Evolutionary conservation across 1,140 invertebrate genomes (phyloP).

Genomic region (Lethrus apterus): DNA sequence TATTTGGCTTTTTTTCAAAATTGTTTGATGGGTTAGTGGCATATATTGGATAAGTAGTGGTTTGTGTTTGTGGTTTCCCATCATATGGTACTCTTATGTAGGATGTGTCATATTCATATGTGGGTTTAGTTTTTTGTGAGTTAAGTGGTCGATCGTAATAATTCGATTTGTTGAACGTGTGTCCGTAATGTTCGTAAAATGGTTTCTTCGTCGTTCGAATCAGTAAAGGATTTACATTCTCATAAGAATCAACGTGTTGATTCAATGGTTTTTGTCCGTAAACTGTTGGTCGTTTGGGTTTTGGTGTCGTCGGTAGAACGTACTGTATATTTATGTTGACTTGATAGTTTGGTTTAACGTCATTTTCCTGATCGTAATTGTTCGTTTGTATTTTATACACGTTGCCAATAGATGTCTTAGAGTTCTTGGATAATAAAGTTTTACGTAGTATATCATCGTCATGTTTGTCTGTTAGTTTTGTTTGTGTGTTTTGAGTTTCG

Average conservation of each 20-base stretch:
- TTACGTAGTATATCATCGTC: constrained; percentile 16
- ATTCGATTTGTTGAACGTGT: constrained; percentile 4
- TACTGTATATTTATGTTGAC: constrained; percentile 38
- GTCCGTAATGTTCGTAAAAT: constrained; percentile 7
- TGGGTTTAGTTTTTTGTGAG: no score
- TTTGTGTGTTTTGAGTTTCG: constrained; percentile 11
- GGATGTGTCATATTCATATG: no score
- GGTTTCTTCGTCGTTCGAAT: neutral
- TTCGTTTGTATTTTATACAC: neutral
- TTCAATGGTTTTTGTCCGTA: constrained; percentile 8
- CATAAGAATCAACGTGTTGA: no score
- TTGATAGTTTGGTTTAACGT: constrained; percentile 21
- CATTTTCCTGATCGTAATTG: neutral
- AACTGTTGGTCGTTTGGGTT: constrained; percentile 7
- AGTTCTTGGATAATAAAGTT: constrained; percentile 16
- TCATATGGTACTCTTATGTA: no score
- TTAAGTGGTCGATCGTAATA: neutral
- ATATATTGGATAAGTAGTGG: no score
- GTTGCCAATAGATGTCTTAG: constrained; percentile 12
- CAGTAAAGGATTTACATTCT: no score
- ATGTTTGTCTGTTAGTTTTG: constrained; percentile 20
- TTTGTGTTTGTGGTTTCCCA: no score
- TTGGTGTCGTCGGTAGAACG: constrained; percentile 18
- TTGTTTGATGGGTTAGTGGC: no score
- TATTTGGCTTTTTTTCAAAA: no score